These are phyloP conservation scores for Cyprinodon diabolis DNA, from an alignment of 2,797 vertebrate genomes.

Conservation along the genomic window DNA sequence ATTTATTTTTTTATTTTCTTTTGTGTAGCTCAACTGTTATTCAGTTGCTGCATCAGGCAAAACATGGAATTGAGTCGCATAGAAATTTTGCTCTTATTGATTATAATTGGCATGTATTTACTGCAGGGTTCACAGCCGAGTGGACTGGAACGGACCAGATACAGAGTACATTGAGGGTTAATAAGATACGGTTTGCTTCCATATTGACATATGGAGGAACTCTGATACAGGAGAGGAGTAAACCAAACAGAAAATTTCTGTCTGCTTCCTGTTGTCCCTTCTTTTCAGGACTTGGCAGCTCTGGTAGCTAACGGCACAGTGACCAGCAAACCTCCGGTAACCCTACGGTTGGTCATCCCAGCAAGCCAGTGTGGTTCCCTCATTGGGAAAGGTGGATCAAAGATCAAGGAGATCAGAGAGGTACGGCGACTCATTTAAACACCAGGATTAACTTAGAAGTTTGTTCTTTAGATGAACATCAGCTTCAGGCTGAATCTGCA, in stretches of 20 bases:
- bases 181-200: neutral
- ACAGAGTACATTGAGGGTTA: no score
- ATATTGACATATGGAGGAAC: neutral
- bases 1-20: no score
- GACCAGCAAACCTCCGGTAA: constrained; percentile 89
- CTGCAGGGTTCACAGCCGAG: no score
- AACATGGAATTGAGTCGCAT: no score
- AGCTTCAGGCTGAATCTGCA: no score
- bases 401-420: constrained; percentile 98
- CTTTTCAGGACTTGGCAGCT: constrained; percentile 84
- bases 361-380: constrained; percentile 96
- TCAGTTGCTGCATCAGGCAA: no score
- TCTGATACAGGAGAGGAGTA: neutral
- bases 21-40: no score
- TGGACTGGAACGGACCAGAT: no score
- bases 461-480: no score
- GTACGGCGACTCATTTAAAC: constrained; percentile 62
- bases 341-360: constrained; percentile 91
- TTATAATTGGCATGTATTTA: no score
- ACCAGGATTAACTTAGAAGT: no score
- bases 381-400: constrained; percentile 94
- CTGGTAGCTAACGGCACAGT: constrained; percentile 85
- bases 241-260: neutral
- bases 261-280: neutral
- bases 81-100: no score